Conservation (phyloP, 2,113 vertebrate species). For the Malurus melanocephalus region DNA sequence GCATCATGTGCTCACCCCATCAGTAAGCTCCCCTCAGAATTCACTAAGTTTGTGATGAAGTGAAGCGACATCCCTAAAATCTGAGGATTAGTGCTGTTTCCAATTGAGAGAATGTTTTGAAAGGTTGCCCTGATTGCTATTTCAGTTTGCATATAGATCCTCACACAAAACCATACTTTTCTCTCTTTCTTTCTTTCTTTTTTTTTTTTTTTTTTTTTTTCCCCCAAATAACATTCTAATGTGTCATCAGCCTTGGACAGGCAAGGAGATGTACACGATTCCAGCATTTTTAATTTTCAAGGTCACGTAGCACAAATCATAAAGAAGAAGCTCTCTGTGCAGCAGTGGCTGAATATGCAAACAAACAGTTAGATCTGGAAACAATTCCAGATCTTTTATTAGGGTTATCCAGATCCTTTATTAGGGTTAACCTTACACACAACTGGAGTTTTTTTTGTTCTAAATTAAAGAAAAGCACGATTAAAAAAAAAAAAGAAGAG, state of each 20-base stretch:
- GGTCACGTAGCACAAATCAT: not conserved
- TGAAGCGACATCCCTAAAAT: not conserved
- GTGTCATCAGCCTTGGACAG: not conserved
- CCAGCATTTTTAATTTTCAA: slow-evolving; percentile 15
- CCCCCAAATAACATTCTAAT: not conserved
- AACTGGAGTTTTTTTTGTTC: not conserved
- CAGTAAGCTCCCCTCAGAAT: not conserved
- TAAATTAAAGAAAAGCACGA: not conserved
- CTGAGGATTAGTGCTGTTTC: not conserved
- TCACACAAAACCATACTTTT: not conserved
- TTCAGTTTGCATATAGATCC: not conserved
- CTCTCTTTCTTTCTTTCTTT: not conserved
- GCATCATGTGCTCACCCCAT: not conserved
- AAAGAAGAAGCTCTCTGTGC: not conserved
- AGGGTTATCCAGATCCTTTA: not conserved
- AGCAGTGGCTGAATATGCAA: not conserved
- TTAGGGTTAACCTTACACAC: not conserved
- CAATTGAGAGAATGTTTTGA: not conserved
- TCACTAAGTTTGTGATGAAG: not conserved
- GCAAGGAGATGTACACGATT: not conserved
- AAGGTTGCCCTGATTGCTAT: not conserved
- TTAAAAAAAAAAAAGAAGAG: not conserved
- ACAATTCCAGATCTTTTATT: slow-evolving; percentile 4
- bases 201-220: not conserved
- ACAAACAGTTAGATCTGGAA: slow-evolving; percentile 33